Evolutionary conservation across 2,888 invertebrate genomes (phyloP).

Genomic region (Deladenus siricidicola): DNA sequence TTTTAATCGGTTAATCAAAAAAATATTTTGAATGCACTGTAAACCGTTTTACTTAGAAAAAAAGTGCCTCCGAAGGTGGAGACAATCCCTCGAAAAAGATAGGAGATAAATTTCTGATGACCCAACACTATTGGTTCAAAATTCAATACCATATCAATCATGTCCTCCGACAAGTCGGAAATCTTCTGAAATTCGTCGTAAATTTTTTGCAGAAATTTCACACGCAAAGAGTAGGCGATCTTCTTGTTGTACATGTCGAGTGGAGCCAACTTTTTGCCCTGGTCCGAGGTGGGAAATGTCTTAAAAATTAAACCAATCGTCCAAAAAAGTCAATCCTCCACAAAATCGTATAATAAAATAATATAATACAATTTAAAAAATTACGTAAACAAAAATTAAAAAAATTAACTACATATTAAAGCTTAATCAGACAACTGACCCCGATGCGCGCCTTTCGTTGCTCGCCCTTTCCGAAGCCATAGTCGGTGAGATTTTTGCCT

Average conservation of each 20-base stretch:
- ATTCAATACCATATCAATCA: constrained; percentile 7
- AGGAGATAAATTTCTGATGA: no score
- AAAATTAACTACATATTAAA: background rate
- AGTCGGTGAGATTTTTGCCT: background rate
- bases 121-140: background rate
- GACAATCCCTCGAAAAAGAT: no score
- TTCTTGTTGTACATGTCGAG: constrained; percentile 17
- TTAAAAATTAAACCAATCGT: no score
- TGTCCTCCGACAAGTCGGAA: background rate
- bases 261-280: background rate
- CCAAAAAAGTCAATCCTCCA: background rate
- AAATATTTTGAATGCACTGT: no score
- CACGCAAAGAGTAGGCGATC: constrained; percentile 13
- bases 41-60: no score
- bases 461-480: constrained; percentile 4
- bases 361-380: background rate
- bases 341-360: background rate
- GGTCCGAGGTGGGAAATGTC: background rate
- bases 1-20: no score
- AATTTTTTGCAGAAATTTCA: constrained; percentile 16
- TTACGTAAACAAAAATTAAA: background rate
- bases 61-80: no score
- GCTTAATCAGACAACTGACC: background rate
- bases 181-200: constrained; percentile 20
- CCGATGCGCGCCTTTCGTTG: constrained; percentile 7